A percentile compares a stretch with the other conserved stretches of the same genome.
phyloP scores from a whole-genome alignment of 2,113 vertebrate genomes.

The Drymodes brunneopygia region DNA sequence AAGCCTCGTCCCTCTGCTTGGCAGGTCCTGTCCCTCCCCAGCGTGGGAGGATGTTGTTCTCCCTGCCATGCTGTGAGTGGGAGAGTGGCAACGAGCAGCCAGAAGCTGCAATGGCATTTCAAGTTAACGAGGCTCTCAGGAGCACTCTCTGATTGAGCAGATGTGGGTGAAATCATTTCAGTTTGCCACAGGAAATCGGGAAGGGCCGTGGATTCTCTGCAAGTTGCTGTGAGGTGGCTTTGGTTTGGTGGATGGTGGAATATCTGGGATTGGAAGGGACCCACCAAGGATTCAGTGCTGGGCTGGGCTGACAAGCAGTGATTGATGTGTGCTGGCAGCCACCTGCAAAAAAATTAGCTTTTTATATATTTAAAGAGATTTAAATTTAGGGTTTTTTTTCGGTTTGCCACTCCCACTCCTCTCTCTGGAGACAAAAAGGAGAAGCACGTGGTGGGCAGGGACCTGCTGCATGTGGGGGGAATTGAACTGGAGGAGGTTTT shows the following conservation, averaged over 20 bases:
- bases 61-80: constrained; percentile 3
- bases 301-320: not conserved
- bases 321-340: not conserved
- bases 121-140: not conserved
- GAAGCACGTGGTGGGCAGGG: not conserved
- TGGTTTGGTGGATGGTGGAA: not conserved
- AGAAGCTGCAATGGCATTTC: not conserved
- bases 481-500: not conserved
- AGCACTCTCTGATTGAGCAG: not conserved
- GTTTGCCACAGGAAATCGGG: rapidly evolving
- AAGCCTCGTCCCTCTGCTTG: not conserved
- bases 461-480: not conserved
- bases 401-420: not conserved
- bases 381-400: not conserved
- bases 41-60: not conserved
- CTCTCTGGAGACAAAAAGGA: not conserved
- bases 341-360: not conserved
- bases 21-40: not conserved
- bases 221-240: not conserved
- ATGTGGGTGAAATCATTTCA: not conserved
- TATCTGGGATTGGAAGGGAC: not conserved
- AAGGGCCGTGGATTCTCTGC: rapidly evolving
- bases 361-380: not conserved
- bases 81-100: not conserved
- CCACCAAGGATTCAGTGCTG: rapidly evolving